A percentile compares a stretch with the other conserved stretches of the same genome.
Evolutionary conservation across 2,888 invertebrate genomes (phyloP).

Genomic region (Mechanitis messenoides): DNA sequence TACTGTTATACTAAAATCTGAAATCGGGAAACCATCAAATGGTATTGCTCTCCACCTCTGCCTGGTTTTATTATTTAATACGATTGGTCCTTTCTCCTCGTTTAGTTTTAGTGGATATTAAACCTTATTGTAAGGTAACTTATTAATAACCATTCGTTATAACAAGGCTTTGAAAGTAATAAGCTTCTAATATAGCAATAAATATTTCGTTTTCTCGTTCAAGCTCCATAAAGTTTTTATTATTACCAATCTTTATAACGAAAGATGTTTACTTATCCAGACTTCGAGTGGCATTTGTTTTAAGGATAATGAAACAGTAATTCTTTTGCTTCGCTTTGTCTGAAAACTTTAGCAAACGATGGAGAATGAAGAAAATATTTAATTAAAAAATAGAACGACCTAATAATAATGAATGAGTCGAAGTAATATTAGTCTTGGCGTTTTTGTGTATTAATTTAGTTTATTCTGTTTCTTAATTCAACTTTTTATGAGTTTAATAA

Average conservation of each 20-base stretch:
- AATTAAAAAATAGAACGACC: constrained; percentile 33
- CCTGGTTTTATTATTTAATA: constrained; percentile 29
- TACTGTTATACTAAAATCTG: constrained; percentile 14
- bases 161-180: constrained; percentile 17
- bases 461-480: too few species aligned
- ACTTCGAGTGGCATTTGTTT: constrained; percentile 7
- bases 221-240: constrained; percentile 10
- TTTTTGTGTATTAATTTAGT: too few species aligned
- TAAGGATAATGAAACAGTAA: constrained; percentile 19
- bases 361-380: constrained; percentile 31
- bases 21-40: constrained; percentile 28
- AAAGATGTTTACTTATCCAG: constrained; percentile 1
- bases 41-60: constrained; percentile 22
- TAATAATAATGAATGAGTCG: neutral
- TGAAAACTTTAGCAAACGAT: constrained; percentile 29
- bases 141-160: constrained; percentile 19
- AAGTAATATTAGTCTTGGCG: constrained; percentile 1
- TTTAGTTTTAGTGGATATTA: constrained; percentile 28
- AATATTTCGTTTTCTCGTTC: constrained; percentile 11
- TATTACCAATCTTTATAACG: constrained; percentile 8
- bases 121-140: constrained; percentile 24
- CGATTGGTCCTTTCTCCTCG: constrained; percentile 26
- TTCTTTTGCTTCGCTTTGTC: constrained; percentile 20
- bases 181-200: constrained; percentile 17
- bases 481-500: too few species aligned